Conservation (phyloP, 2,113 vertebrate genomes). For the Muntiacus reevesi region DNA sequence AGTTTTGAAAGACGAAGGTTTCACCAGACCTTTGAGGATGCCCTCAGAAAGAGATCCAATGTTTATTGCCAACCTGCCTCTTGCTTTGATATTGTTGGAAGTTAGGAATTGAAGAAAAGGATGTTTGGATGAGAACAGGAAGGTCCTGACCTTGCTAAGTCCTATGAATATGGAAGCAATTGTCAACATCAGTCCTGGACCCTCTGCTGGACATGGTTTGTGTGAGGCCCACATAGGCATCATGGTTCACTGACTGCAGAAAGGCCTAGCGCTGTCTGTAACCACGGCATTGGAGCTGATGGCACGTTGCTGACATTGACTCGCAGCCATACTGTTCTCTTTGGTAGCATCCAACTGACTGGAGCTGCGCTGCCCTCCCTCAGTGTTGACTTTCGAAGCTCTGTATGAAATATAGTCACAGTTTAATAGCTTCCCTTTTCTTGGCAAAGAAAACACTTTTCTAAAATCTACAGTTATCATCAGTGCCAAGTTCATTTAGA, state of each 20-base stretch:
- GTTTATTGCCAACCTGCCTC: background rate
- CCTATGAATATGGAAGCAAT: background rate
- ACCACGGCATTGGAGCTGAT: background rate
- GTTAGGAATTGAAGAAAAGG: background rate
- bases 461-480: background rate
- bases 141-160: background rate
- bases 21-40: background rate
- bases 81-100: background rate
- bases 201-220: background rate
- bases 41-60: background rate
- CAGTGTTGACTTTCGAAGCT: background rate
- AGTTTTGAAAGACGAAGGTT: background rate
- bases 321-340: background rate
- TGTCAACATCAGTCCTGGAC: background rate
- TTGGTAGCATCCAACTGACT: background rate
- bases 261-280: background rate
- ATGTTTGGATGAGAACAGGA: background rate
- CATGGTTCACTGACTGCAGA: background rate
- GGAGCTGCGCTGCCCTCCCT: background rate
- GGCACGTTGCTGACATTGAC: background rate
- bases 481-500: background rate
- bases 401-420: background rate
- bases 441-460: constrained; percentile 43
- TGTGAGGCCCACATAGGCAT: background rate
- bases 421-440: constrained; percentile 12